Evolutionary conservation across 92 coral and sea anemone species (phyloP), one percentile per base, ranked within the genome.

Genomic region (Isaurus tuberculatus): DNA sequence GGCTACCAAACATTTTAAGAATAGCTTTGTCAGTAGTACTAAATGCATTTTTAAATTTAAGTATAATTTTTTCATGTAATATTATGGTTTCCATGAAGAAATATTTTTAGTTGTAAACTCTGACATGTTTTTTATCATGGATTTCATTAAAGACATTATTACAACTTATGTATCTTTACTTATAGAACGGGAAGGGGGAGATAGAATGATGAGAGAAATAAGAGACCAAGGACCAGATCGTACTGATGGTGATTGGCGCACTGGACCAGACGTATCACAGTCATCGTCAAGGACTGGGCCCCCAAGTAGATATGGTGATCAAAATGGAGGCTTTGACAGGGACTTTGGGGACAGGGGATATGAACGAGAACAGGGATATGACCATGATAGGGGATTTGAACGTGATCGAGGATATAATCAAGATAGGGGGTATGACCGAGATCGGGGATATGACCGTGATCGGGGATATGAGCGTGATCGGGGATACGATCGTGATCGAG

Each of bases 191-290:
- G 94, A 82, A 19, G 91, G 92, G 36, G 90, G 97, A 66, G 99
- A 92, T 65, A 74, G 90, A 77, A 60, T 58, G 57, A 89, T 86
- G 37, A 82, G 91, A 68, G 85, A 87, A 10, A 71, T 37, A 16
- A 83, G 90, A 79, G 91, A 88, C 43, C 90, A 86, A 44, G 87
- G 84, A 49, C 91, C 95, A 10, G 95, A 92, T 57, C 86, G 91
- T 11, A 83, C 94, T 0, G 88, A 86, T 71, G 86, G 93, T 4
- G 95, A 96, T 60, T 96, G 99, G 99, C 92, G 99, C 44, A 90
- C 90, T 19, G 88, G 66, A 49, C 85, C 98, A 9, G 95, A 88
- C 2, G 63, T 89, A 5, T 79, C 89, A 14, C 73, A 87, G 17
- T 60, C 92, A 29, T 55, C 87, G 28, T 80, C 90, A n/a, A 73